Evolutionary conservation across 2,797 vertebrate genomes (phyloP).

Genomic region (Hemitrygon akajei): DNA sequence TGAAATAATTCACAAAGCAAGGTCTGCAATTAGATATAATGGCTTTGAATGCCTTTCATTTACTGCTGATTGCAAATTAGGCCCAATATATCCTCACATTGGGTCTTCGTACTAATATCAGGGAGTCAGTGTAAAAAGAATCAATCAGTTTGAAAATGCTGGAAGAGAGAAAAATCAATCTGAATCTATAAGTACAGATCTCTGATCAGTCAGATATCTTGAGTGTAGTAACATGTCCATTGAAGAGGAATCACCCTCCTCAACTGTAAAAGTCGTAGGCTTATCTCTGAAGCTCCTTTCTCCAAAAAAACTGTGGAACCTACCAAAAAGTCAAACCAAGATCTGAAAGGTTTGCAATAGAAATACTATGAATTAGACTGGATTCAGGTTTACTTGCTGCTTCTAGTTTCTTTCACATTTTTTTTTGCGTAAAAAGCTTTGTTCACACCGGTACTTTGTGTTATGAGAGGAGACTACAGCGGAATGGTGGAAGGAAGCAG

Average conservation of each 20-base stretch:
- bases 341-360: not conserved
- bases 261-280: not conserved
- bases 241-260: not conserved
- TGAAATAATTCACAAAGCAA: too few species aligned
- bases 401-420: not conserved
- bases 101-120: not conserved
- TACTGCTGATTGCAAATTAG: too few species aligned
- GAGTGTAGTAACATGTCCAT: not conserved
- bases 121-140: not conserved
- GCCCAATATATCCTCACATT: not conserved
- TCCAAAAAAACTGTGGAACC: not conserved
- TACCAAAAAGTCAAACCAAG: not conserved
- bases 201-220: not conserved
- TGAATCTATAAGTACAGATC: not conserved
- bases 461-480: not conserved
- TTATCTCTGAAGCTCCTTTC: not conserved
- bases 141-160: not conserved
- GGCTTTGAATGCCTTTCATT: too few species aligned
- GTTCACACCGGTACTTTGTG: not conserved
- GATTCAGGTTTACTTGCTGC: not conserved
- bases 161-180: not conserved
- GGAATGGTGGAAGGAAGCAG: not conserved
- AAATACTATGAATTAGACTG: not conserved
- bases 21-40: too few species aligned
- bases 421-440: not conserved